A percentile compares a stretch with the other conserved stretches of the same genome.
These are phyloP conservation scores for Mythimna lalbum DNA, from an alignment of 2,888 invertebrate species.

Conservation along the genomic window DNA sequence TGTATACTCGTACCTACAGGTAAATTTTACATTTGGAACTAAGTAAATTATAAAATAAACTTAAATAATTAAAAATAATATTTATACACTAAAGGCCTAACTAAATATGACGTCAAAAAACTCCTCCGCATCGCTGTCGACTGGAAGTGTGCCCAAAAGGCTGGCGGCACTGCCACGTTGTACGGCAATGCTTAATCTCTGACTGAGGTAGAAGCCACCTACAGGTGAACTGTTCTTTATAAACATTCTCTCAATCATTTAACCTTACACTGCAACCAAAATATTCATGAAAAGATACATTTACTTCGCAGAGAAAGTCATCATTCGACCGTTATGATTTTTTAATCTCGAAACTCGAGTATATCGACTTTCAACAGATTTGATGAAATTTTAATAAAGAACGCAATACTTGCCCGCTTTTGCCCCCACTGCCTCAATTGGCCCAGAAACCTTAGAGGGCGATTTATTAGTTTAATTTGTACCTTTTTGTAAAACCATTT, in stretches of 20 bases:
- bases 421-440: conserved; percentile 4
- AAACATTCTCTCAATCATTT: neutral
- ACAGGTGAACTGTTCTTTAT: no score
- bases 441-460: conserved; percentile 38
- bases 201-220: no score
- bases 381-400: conserved; percentile 61
- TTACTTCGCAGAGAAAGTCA: neutral
- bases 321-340: conserved; percentile 20
- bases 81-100: no score
- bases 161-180: no score
- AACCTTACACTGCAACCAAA: neutral
- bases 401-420: conserved; percentile 9
- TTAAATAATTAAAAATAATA: no score
- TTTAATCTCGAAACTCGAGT: conserved; percentile 30
- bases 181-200: no score
- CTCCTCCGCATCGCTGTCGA: no score
- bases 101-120: no score
- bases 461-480: conserved; percentile 32
- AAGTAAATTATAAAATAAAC: no score
- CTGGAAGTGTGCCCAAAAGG: no score
- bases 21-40: no score
- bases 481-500: conserved; percentile 18
- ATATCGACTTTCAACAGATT: conserved; percentile 37
- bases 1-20: no score
- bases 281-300: neutral